These are phyloP conservation scores for Sisyra terminalis DNA, from an alignment of 2,888 invertebrate species.

Conservation along the genomic window DNA sequence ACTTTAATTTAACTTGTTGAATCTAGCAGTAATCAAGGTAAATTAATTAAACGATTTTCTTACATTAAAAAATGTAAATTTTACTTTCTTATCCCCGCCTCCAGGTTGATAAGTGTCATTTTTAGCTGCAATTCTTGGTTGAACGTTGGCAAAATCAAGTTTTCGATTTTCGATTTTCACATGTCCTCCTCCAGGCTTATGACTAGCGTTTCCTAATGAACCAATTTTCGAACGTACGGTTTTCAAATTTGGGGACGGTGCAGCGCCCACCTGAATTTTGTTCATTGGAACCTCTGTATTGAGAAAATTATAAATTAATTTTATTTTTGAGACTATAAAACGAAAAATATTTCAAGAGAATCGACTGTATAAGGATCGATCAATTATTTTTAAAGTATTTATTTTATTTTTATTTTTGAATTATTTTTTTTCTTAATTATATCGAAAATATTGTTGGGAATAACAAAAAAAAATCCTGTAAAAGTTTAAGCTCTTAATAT, in stretches of 20 bases:
- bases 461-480: no score
- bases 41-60: not conserved
- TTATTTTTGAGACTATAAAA: no score
- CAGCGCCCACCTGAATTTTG: slow-evolving; percentile 80
- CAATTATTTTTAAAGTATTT: no score
- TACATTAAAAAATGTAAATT: slow-evolving; percentile 3
- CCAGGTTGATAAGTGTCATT: slow-evolving; percentile 77
- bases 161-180: slow-evolving; percentile 79
- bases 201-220: slow-evolving; percentile 74
- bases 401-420: no score
- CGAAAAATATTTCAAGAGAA: no score
- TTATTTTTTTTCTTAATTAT: no score
- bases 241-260: slow-evolving; percentile 84
- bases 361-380: no score
- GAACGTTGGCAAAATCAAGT: slow-evolving; percentile 66
- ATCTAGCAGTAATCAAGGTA: slow-evolving; percentile 38
- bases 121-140: slow-evolving; percentile 79
- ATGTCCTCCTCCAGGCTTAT: slow-evolving; percentile 79
- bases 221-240: slow-evolving; percentile 86
- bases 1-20: slow-evolving; percentile 70
- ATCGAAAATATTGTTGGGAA: no score
- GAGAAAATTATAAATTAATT: not conserved
- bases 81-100: slow-evolving; percentile 83
- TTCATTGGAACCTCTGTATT: slow-evolving; percentile 75
- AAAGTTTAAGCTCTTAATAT: no score